Conservation (phyloP, 2,113 vertebrate species). For the Leucopsar rothschildi region DNA sequence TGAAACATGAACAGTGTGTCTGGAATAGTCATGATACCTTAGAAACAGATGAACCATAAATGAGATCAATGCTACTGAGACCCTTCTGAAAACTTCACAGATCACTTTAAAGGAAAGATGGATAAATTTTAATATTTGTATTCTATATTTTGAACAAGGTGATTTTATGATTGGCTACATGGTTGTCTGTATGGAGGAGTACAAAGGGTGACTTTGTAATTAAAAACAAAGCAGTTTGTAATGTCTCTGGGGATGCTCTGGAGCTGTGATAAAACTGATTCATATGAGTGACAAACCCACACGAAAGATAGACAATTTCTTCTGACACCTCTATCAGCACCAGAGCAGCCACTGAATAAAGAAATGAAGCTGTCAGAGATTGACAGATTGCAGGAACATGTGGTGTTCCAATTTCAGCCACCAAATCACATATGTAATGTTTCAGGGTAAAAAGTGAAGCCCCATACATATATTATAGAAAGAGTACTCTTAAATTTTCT, state of each 20-base stretch:
- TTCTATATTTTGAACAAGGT: conserved; percentile 9
- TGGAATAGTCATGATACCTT: not conserved
- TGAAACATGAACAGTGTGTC: not conserved
- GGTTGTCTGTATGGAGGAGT: conserved; percentile 7
- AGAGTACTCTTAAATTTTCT: not conserved
- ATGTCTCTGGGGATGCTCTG: not conserved
- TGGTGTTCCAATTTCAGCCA: conserved; percentile 5
- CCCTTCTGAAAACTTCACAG: not conserved
- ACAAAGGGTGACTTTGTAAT: not conserved
- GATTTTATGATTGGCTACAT: conserved; percentile 3
- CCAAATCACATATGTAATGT: not conserved
- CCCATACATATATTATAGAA: not conserved
- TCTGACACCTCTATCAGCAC: conserved; percentile 28
- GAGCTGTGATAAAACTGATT: conserved; percentile 35
- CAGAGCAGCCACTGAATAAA: conserved; percentile 25
- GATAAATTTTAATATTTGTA: not conserved
- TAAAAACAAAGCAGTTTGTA: conserved; percentile 17
- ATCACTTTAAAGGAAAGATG: not conserved
- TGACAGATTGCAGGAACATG: conserved; percentile 9
- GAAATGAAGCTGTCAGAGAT: not conserved
- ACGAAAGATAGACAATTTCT: not conserved
- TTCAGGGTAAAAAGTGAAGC: not conserved
- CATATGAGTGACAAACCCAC: conserved; percentile 8
- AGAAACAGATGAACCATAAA: not conserved
- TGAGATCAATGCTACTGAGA: not conserved